Evolutionary conservation across 1,140 invertebrate genomes (phyloP).

Genomic region (Lepidurus couesii): DNA sequence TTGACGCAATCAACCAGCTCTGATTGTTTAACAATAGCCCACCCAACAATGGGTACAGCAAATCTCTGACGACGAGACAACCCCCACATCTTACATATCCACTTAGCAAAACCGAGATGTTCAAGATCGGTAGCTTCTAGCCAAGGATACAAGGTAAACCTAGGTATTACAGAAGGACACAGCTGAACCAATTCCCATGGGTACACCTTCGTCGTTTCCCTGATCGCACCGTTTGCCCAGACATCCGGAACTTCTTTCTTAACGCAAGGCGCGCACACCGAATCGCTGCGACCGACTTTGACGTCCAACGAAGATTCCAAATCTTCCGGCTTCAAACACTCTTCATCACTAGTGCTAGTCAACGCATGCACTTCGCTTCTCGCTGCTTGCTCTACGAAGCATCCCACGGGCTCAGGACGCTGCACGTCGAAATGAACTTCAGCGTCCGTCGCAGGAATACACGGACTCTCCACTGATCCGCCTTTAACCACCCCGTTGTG

Average conservation of each 20-base stretch:
- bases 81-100: background rate
- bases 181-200: background rate
- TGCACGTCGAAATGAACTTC: background rate
- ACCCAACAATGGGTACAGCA: background rate
- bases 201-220: background rate
- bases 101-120: background rate
- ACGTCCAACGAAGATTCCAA: background rate
- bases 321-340: background rate
- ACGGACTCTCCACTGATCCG: background rate
- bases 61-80: background rate
- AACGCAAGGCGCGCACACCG: background rate
- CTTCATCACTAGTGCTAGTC: background rate
- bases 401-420: background rate
- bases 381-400: background rate
- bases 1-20: background rate
- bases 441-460: background rate
- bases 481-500: background rate
- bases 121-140: background rate
- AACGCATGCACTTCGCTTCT: conserved; percentile 4
- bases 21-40: background rate
- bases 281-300: background rate
- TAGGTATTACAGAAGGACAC: background rate
- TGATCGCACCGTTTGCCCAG: background rate
- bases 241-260: background rate
- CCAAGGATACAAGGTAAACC: background rate